phyloP scores from a whole-genome alignment of 2,113 vertebrate species.

The Pimephales promelas region DNA sequence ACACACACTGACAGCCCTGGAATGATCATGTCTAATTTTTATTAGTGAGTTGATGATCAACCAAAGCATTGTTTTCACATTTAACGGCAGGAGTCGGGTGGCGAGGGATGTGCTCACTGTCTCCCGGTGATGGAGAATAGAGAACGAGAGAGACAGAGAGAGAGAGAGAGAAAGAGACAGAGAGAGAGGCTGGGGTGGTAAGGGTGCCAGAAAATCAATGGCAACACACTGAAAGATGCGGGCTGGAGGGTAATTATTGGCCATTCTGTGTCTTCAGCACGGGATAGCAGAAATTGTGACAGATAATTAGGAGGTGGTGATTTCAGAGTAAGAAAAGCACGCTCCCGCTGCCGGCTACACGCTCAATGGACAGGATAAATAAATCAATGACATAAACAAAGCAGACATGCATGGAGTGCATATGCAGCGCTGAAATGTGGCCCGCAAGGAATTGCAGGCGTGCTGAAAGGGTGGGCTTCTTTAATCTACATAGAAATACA shows the following conservation, averaged over 20 bases:
- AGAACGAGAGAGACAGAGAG: slow-evolving; percentile 21
- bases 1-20: not conserved
- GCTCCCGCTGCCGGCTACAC: slow-evolving; percentile 70
- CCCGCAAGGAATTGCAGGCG: slow-evolving; percentile 54
- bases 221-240: slow-evolving; percentile 75
- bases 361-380: slow-evolving; percentile 79
- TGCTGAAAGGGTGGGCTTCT: not conserved
- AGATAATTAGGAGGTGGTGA: slow-evolving; percentile 82
- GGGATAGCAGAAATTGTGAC: slow-evolving; percentile 79
- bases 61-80: slow-evolving; percentile 32
- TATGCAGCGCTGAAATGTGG: slow-evolving; percentile 67
- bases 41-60: slow-evolving; percentile 35
- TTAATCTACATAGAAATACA: slow-evolving; percentile 7
- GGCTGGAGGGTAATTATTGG: slow-evolving; percentile 78
- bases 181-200: slow-evolving; percentile 16
- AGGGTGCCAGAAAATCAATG: slow-evolving; percentile 69
- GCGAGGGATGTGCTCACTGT: not conserved
- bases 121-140: not conserved
- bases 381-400: slow-evolving; percentile 82
- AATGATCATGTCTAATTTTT: slow-evolving; percentile 41
- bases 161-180: slow-evolving; percentile 34
- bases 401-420: slow-evolving; percentile 73
- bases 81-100: slow-evolving; percentile 26
- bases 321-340: slow-evolving; percentile 72
- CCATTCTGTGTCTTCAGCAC: slow-evolving; percentile 79